These are phyloP conservation scores for Eubasilissa regina DNA, from an alignment of 1,140 invertebrate genomes.

Conservation along the genomic window DNA sequence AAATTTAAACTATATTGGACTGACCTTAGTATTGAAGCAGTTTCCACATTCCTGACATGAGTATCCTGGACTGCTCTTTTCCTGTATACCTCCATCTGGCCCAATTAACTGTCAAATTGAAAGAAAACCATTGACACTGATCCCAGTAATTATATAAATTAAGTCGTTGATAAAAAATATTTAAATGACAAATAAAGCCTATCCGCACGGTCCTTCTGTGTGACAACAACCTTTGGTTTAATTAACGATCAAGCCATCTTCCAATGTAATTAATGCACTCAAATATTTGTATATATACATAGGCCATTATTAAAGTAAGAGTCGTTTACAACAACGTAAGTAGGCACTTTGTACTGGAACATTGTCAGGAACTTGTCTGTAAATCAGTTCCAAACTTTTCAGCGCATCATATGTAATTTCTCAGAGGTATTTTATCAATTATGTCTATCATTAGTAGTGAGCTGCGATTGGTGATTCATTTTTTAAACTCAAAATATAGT, in stretches of 20 bases:
- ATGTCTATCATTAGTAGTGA: no score
- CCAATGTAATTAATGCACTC: not conserved
- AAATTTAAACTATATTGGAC: not conserved
- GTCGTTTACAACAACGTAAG: no score
- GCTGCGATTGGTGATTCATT: no score
- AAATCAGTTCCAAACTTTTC: no score
- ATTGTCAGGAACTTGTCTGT: no score
- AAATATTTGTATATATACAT: no score
- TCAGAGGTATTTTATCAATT: no score
- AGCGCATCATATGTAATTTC: no score
- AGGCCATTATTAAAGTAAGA: no score
- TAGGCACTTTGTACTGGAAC: no score
- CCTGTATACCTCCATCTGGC: constrained; percentile 67
- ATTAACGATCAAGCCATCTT: constrained; percentile 33
- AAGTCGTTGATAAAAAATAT: not conserved
- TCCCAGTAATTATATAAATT: not conserved
- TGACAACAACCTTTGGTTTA: constrained; percentile 4
- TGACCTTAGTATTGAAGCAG: constrained; percentile 70
- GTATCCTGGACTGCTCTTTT: constrained; percentile 68
- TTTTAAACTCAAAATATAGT: no score
- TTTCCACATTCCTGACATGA: constrained; percentile 70
- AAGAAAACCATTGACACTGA: not conserved
- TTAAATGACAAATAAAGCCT: constrained; percentile 16
- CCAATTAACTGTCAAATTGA: constrained; percentile 65
- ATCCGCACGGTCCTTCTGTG: constrained; percentile 9